A percentile compares a stretch with the other conserved stretches of the same genome.
These are phyloP conservation scores for Xenops minutus DNA, from an alignment of 2,797 vertebrate genomes.

Conservation along the genomic window DNA sequence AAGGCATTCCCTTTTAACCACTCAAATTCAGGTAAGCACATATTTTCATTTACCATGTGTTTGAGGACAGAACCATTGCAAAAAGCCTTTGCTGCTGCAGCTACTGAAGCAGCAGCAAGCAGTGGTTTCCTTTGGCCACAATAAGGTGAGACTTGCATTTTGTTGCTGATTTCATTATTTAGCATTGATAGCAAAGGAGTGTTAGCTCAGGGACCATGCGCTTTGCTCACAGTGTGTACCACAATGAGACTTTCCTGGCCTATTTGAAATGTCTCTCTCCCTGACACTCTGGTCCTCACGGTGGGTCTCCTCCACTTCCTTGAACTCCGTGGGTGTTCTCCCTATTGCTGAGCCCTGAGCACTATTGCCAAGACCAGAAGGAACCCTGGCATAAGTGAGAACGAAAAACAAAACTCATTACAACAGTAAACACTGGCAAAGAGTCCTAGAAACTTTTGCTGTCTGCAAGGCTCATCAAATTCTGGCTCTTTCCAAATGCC, in stretches of 20 bases:
- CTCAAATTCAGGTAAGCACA: accelerated
- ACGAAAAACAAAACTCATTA: neutral
- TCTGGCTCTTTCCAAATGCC: neutral
- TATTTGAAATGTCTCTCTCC: neutral
- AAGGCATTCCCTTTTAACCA: neutral
- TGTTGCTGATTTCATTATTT: neutral
- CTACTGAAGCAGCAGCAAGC: neutral
- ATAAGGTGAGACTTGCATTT: neutral
- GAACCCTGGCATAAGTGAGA: neutral
- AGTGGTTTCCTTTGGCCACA: neutral
- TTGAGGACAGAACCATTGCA: neutral
- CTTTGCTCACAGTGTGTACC: neutral
- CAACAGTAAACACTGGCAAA: neutral
- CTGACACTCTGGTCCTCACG: neutral
- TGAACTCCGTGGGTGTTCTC: neutral
- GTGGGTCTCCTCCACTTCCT: neutral
- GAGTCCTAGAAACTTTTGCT: neutral
- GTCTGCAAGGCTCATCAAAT: neutral
- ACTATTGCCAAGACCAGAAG: neutral
- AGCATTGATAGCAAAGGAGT: neutral
- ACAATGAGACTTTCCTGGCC: neutral
- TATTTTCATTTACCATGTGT: neutral
- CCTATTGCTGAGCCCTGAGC: neutral
- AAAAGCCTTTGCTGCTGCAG: neutral
- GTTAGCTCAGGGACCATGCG: neutral